These are phyloP conservation scores for Myiothlypis coronata DNA, from an alignment of 2,797 vertebrate species.

Conservation along the genomic window DNA sequence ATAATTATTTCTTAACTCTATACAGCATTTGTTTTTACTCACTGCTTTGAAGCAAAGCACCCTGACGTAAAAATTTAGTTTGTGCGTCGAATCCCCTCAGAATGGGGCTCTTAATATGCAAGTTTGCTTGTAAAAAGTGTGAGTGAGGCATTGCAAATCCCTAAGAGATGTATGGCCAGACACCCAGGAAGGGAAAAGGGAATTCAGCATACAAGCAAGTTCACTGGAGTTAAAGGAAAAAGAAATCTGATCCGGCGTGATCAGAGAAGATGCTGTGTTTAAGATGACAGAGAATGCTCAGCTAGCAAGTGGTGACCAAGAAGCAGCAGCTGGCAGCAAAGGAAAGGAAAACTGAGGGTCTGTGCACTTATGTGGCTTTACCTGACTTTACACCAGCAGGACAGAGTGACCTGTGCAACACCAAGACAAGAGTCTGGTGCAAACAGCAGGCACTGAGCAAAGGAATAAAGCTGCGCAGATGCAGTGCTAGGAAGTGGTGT, in stretches of 20 bases:
- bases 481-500: not conserved
- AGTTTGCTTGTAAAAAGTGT: not conserved
- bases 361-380: not conserved
- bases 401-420: not conserved
- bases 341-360: not conserved
- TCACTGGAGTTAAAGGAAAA: not conserved
- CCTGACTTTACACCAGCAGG: not conserved
- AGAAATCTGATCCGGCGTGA: not conserved
- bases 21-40: not conserved
- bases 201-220: not conserved
- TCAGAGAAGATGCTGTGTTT: not conserved
- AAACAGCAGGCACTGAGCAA: not conserved
- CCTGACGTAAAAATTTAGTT: not conserved
- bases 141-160: not conserved
- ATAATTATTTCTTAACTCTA: not conserved
- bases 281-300: not conserved
- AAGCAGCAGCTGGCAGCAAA: not conserved
- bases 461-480: not conserved
- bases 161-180: not conserved
- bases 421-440: not conserved
- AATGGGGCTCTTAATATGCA: not conserved
- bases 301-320: not conserved
- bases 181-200: not conserved
- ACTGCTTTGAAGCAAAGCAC: not conserved
- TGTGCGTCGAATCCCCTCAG: not conserved